Evolutionary conservation across 2,888 invertebrate genomes (phyloP), one percentile per base, ranked within the genome.

Genomic region (Ophion costatus): DNA sequence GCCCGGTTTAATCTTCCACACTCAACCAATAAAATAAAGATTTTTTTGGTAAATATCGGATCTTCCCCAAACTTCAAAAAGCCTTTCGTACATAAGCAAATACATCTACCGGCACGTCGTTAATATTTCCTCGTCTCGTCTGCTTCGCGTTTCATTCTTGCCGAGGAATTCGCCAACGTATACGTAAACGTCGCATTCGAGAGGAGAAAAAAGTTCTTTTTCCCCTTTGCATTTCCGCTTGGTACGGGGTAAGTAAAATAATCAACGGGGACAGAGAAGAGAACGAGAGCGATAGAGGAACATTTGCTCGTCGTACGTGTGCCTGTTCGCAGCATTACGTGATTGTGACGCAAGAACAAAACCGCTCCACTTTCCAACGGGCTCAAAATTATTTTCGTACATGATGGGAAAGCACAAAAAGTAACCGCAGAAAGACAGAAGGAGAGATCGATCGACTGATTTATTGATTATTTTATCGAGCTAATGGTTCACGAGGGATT

Each of bases 361-460:
- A 38, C 11, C 77, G 84, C 73, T 80, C 84, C 84, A 77, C 84
- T 84, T 84, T 84, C 77, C 66, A 77, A 66, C 67, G 76, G 51
- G 73, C 77, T 84, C 61, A 64, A 80, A 80, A 84, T 84, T 84
- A 84, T 84, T 84, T 84, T 80, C 77, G 84, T 84, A 73, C 77
- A 80, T 84, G 77, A 80, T 63, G 22, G 57, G 51, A 61, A 57
- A 70, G 29, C 63, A 10, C 51, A 29, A 33, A n/a, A 61, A 69
- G 22, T 63, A 56, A 7, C 63, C n/a, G 22, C 38, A 71, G n/a
- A 51, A 24, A 24, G 38, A 64, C 24, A 59, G 42, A 33, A 56
- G 56, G 24, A 64, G 14, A 45, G 14, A 56, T 33, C 2, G 70
- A 70, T 70, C 70, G 56, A 70, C 33, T n/a, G 70, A 11, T 70